phyloP scores from a whole-genome alignment of 2,888 invertebrate genomes.

The Cabera pusaria region DNA sequence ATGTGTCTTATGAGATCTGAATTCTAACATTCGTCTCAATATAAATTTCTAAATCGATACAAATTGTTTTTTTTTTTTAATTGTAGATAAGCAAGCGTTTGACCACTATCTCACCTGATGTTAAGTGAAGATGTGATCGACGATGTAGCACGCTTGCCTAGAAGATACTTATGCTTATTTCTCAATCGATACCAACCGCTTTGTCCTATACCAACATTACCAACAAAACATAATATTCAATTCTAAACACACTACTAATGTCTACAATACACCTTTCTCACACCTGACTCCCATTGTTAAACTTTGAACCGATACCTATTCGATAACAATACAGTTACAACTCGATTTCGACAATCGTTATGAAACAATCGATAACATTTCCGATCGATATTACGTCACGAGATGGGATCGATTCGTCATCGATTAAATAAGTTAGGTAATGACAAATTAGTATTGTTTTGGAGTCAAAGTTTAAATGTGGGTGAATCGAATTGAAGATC shows the following conservation, averaged over 20 bases:
- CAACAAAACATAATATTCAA: slow-evolving; percentile 6
- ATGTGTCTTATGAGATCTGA: too few species aligned
- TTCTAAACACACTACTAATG: slow-evolving; percentile 5
- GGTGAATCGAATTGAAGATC: slow-evolving; percentile 4
- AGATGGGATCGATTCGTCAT: slow-evolving; percentile 40
- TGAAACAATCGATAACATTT: slow-evolving; percentile 44
- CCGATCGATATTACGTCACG: slow-evolving; percentile 48
- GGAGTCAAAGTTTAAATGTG: slow-evolving; percentile 1
- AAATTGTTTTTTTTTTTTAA: too few species aligned
- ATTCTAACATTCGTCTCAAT: too few species aligned
- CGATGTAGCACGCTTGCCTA: too few species aligned
- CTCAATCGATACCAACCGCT: not conserved
- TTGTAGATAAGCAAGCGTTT: too few species aligned
- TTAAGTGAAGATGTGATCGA: too few species aligned
- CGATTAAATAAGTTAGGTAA: slow-evolving; percentile 30
- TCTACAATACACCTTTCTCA: slow-evolving; percentile 19
- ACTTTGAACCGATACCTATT: slow-evolving; percentile 36
- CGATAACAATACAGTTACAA: slow-evolving; percentile 31
- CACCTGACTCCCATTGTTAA: slow-evolving; percentile 28
- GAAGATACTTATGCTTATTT: too few species aligned
- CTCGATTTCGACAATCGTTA: slow-evolving; percentile 43
- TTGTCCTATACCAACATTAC: slow-evolving; percentile 1
- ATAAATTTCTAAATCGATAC: too few species aligned
- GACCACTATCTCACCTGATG: too few species aligned
- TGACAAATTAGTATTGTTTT: slow-evolving; percentile 14